A percentile compares a stretch with the other conserved stretches of the same genome.
phyloP scores from a whole-genome alignment of 1,140 invertebrate genomes.

The Anastrepha ludens region DNA sequence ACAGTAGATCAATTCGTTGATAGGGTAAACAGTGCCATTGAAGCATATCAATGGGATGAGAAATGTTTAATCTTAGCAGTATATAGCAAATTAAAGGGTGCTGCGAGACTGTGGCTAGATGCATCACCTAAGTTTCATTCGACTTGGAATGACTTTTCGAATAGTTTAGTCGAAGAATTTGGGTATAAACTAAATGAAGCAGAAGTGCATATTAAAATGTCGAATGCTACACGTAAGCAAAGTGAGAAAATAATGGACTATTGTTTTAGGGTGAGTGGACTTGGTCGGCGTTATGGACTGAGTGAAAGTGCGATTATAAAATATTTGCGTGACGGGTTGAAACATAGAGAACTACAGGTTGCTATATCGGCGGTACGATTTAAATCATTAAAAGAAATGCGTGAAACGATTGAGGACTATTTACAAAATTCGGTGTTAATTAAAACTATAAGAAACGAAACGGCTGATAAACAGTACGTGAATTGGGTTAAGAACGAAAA shows the following conservation, averaged over 20 bases:
- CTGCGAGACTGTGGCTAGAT: constrained; percentile 48
- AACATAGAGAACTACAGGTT: constrained; percentile 50
- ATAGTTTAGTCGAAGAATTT: background rate
- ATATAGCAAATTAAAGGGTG: constrained; percentile 38
- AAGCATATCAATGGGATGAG: too few species aligned
- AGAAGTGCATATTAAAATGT: background rate
- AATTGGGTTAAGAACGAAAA: background rate
- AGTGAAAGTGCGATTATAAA: constrained; percentile 55
- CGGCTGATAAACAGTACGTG: background rate
- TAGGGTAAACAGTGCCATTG: too few species aligned
- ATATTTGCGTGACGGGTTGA: constrained; percentile 52
- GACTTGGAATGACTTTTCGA: background rate
- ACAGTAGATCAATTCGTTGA: too few species aligned
- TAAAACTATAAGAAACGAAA: background rate
- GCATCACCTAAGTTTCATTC: background rate
- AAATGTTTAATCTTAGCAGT: constrained; percentile 53
- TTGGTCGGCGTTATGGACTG: constrained; percentile 22
- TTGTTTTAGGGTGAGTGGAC: constrained; percentile 55
- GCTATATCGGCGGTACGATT: constrained; percentile 29
- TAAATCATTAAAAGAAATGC: constrained; percentile 50
- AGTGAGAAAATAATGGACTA: constrained; percentile 53
- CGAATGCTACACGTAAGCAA: background rate
- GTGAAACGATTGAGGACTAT: constrained; percentile 19
- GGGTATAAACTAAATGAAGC: background rate
- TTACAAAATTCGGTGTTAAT: background rate